Evolutionary conservation across 2,888 invertebrate species (phyloP).

Genomic region (Aporophyla lueneburgensis): DNA sequence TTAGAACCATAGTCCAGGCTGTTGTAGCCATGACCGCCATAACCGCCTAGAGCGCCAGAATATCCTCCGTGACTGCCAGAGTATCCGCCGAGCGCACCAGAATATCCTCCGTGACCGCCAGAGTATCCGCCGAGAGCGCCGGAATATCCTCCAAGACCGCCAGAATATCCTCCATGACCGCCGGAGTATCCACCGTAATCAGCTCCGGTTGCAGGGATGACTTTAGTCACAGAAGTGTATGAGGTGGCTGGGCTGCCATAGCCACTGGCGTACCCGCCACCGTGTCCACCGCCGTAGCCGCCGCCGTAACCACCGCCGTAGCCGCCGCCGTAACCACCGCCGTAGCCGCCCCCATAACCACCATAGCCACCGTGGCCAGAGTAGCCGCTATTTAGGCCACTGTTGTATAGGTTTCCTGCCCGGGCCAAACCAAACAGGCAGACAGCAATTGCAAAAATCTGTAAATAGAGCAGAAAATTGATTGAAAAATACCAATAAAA

Average conservation of each 20-base stretch:
- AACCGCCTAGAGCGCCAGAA: constrained; percentile 45
- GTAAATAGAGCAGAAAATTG: constrained; percentile 21
- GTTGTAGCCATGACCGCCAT: constrained; percentile 59
- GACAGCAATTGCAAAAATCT: constrained; percentile 74
- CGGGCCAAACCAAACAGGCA: constrained; percentile 77
- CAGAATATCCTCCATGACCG: constrained; percentile 40
- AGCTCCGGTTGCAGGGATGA: constrained; percentile 53
- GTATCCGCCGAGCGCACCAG: constrained; percentile 34
- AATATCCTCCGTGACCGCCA: constrained; percentile 44
- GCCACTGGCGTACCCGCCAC: constrained; percentile 36
- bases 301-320: constrained; percentile 42
- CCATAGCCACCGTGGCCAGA: constrained; percentile 45
- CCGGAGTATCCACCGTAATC: constrained; percentile 46
- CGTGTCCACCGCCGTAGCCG: constrained; percentile 51
- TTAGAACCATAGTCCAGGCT: constrained; percentile 48
- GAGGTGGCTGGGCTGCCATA: constrained; percentile 67
- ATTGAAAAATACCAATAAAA: neutral
- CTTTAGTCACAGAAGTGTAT: constrained; percentile 67
- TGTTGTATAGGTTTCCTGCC: constrained; percentile 71
- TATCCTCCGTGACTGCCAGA: constrained; percentile 46
- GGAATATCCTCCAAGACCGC: constrained; percentile 52
- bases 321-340: constrained; percentile 26
- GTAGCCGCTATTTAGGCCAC: constrained; percentile 41
- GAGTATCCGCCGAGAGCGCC: constrained; percentile 43
- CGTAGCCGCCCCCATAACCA: constrained; percentile 50